Percentiles rank a stretch among this genome's conserved stretches.
These are phyloP conservation scores for Callinectes sapidus DNA, from an alignment of 2,888 invertebrate species.

Conservation along the genomic window DNA sequence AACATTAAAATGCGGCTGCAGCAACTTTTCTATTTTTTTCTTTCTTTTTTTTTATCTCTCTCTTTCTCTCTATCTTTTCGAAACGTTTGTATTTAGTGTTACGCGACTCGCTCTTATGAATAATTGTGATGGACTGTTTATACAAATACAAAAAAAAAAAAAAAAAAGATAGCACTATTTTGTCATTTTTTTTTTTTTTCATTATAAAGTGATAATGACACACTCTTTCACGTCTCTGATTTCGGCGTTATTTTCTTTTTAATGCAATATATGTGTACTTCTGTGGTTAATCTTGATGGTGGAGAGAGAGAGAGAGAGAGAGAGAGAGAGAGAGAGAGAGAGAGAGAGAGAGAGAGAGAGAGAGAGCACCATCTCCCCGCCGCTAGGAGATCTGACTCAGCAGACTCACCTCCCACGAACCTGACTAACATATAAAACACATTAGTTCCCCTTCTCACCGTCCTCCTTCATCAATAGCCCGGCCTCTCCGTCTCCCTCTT, in stretches of 20 bases:
- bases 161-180: too few relatives aligned
- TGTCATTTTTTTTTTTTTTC: neutral
- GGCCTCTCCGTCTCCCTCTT: neutral
- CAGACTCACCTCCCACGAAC: slow-evolving; percentile 6
- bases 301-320: slow-evolving; percentile 43
- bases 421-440: slow-evolving; percentile 42
- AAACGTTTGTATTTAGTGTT: neutral
- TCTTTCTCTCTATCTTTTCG: neutral
- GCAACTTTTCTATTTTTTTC: neutral
- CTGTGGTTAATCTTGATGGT: neutral
- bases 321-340: slow-evolving; percentile 44
- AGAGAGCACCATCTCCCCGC: neutral
- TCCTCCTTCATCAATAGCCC: neutral
- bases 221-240: neutral
- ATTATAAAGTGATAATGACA: neutral
- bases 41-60: neutral
- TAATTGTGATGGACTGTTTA: neutral
- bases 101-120: neutral
- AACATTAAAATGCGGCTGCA: neutral
- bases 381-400: slow-evolving; percentile 14
- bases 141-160: too few relatives aligned
- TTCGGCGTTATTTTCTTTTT: too few relatives aligned
- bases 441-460: slow-evolving; percentile 17
- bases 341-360: slow-evolving; percentile 6
- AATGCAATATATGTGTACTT: neutral